These are phyloP conservation scores for Brachyhypopomus occidentalis DNA, from an alignment of 2,113 vertebrate genomes.

Conservation along the genomic window DNA sequence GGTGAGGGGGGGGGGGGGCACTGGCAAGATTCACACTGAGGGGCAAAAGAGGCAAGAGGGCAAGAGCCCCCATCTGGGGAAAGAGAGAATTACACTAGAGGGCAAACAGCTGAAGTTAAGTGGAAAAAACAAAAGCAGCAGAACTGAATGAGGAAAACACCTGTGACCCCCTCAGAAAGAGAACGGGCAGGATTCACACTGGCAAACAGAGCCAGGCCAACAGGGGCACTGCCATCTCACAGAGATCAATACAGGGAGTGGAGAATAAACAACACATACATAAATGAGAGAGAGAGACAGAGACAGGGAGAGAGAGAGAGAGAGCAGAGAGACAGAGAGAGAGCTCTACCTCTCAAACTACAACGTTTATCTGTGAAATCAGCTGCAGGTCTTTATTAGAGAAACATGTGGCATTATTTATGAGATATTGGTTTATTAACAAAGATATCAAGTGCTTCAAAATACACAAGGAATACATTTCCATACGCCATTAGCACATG, in stretches of 20 bases:
- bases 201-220: conserved; percentile 30
- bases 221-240: background rate
- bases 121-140: conserved; percentile 39
- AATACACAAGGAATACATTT: conserved; percentile 10
- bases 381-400: background rate
- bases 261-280: conserved; percentile 14
- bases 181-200: conserved; percentile 28
- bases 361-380: background rate
- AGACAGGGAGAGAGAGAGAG: background rate
- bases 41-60: conserved; percentile 15
- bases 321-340: background rate
- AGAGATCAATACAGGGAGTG: conserved; percentile 14
- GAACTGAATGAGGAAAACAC: conserved; percentile 20
- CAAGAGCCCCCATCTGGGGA: background rate
- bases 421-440: conserved; percentile 1
- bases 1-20: background rate
- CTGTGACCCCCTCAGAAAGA: conserved; percentile 24
- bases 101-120: conserved; percentile 18
- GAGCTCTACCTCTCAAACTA: background rate
- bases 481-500: background rate
- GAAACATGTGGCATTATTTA: background rate
- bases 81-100: conserved; percentile 14
- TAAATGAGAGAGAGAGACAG: conserved; percentile 1
- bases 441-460: background rate
- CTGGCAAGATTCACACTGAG: conserved; percentile 1